Conservation (phyloP, 2,113 vertebrate genomes). For the Numida meleagris region DNA sequence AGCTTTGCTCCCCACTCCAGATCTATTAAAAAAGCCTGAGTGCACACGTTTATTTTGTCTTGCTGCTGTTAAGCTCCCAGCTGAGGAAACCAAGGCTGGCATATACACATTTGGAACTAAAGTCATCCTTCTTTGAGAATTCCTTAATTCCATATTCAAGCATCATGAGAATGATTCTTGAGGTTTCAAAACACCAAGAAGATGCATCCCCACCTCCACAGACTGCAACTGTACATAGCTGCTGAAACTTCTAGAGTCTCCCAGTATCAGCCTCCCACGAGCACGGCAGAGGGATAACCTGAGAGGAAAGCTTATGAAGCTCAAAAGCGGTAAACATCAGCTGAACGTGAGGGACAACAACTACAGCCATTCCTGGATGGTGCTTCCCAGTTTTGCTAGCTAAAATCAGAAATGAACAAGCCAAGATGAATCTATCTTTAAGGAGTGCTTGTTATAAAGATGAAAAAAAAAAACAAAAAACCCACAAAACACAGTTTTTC, state of each 20-base stretch:
- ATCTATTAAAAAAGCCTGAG: neutral
- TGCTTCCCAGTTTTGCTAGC: neutral
- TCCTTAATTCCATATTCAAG: neutral
- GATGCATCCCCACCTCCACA: neutral
- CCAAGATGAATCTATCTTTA: neutral
- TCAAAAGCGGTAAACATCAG: neutral
- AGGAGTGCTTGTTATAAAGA: neutral
- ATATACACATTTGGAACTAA: neutral
- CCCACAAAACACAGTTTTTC: fast-evolving
- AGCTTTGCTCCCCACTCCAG: neutral
- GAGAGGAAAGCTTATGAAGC: neutral
- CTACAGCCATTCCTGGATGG: neutral
- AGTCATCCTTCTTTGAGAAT: neutral
- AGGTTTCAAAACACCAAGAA: neutral
- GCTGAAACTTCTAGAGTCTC: neutral
- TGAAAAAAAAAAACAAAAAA: neutral
- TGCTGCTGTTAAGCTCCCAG: neutral
- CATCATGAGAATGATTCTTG: neutral
- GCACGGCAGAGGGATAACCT: neutral
- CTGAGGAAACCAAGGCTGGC: neutral
- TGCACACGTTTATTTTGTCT: neutral
- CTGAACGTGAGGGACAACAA: neutral
- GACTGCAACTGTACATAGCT: fast-evolving
- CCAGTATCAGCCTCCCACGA: neutral
- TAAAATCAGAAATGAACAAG: neutral